phyloP scores from a whole-genome alignment of 2,888 invertebrate species.

The Drosophila merina region DNA sequence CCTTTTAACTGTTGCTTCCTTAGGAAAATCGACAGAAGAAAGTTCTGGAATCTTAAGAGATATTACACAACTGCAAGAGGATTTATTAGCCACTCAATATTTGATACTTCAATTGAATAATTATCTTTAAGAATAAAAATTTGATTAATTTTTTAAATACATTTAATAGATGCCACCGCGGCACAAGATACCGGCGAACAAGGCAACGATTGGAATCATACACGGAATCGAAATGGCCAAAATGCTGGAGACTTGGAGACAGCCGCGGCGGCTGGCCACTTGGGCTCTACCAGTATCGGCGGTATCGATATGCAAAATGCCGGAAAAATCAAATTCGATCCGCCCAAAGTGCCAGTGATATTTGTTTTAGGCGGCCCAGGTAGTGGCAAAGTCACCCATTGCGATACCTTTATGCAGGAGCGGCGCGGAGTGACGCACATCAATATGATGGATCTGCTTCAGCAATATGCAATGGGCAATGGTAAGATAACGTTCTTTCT shows the following conservation, averaged over 20 bases:
- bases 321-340: conserved; percentile 92
- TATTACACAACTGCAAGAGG: no score
- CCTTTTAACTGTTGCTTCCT: conserved; percentile 62
- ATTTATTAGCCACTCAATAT: no score
- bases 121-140: no score
- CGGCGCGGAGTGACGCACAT: conserved; percentile 93
- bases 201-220: conserved; percentile 84
- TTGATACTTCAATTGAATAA: no score
- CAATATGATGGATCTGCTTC: conserved; percentile 95
- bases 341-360: conserved; percentile 94
- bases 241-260: conserved; percentile 64
- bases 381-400: conserved; percentile 99
- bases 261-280: conserved; percentile 65
- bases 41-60: not conserved
- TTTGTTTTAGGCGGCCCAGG: conserved; percentile 97
- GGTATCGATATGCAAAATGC: conserved; percentile 91
- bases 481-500: conserved; percentile 85
- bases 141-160: not conserved
- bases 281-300: conserved; percentile 86
- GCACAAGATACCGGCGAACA: conserved; percentile 90
- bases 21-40: not conserved
- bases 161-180: conserved; percentile 86
- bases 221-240: conserved; percentile 75
- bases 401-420: conserved; percentile 95
- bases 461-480: conserved; percentile 94